Percentiles rank a stretch among this genome's conserved stretches.
phyloP scores from a whole-genome alignment of 2,888 invertebrate genomes.

The Drosophila quinaria region DNA sequence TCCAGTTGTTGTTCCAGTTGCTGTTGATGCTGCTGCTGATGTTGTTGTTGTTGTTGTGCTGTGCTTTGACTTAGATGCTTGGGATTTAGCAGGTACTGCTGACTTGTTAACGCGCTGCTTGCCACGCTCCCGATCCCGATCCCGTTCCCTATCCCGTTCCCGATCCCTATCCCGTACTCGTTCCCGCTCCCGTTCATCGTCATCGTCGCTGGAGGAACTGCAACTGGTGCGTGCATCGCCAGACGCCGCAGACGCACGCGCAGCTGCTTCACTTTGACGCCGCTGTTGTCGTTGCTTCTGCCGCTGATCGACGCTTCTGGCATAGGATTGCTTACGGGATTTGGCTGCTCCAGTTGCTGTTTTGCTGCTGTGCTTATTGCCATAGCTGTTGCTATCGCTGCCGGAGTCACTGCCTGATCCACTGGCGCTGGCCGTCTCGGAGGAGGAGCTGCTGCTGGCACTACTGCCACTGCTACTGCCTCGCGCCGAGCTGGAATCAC shows the following conservation, averaged over 20 bases:
- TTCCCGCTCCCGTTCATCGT: slow-evolving; percentile 19
- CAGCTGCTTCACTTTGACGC: slow-evolving; percentile 61
- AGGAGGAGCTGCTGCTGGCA: slow-evolving; percentile 21
- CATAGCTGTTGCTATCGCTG: slow-evolving; percentile 45
- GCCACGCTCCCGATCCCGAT: slow-evolving; percentile 34
- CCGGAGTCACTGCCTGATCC: slow-evolving; percentile 31
- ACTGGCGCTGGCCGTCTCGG: slow-evolving; percentile 29
- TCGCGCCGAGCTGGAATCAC: slow-evolving; percentile 80
- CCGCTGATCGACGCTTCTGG: slow-evolving; percentile 79
- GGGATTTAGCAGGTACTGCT: slow-evolving; percentile 73
- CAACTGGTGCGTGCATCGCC: slow-evolving; percentile 55
- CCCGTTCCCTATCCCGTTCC: slow-evolving; percentile 30
- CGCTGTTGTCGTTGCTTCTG: slow-evolving; percentile 75
- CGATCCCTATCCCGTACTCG: slow-evolving; percentile 32
- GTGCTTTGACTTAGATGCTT: slow-evolving; percentile 75
- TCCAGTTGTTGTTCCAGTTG: slow-evolving; percentile 17
- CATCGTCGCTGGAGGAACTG: slow-evolving; percentile 54
- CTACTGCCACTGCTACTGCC: slow-evolving; percentile 62
- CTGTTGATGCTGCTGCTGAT: slow-evolving; percentile 18
- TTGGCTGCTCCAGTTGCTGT: slow-evolving; percentile 51
- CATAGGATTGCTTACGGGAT: slow-evolving; percentile 74
- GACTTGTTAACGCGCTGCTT: slow-evolving; percentile 57
- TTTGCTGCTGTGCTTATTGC: slow-evolving; percentile 39
- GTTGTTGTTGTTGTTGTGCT: slow-evolving; percentile 35
- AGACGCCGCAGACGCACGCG: slow-evolving; percentile 62